Base-by-base conservation (phyloP, 2,888 invertebrate species). In the Ypsolopha scabrella region DNA sequence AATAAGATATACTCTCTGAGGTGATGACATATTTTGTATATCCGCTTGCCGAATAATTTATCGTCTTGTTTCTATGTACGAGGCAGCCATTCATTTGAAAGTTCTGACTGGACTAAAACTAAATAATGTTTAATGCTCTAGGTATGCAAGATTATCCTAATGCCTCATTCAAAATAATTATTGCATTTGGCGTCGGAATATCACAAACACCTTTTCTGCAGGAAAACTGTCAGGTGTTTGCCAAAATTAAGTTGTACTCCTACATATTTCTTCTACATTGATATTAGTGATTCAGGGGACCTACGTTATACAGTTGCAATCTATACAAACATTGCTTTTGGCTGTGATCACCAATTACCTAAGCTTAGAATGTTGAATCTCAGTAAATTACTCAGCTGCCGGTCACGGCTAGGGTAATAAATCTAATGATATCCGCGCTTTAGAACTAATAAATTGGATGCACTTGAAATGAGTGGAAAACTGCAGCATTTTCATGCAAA, bases 291-390 rank as follows among this genome's bases (percentile, higher is more conserved):
- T 72, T 77, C 76, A 77, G 67, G n/a, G 65, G 65, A 66, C 58
- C 57, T 51, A 54, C 55, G 55, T 35, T 33, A 60, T 57, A 57
- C 55, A 44, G 53, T 55, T 58, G 58, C 56, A 55, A 60, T 54
- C 59, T 62, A 62, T 61, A 59, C 57, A 61, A 62, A 63, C 65
- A 60, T 67, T 68, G 65, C 62, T 66, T 67, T 77, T 78, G 75
- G 77, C 75, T 70, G 57, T 69, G 69, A 68, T 64, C 61, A 60
- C 70, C 68, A 78, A 77, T 79, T 79, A 80, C 75, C 75, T 70
- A 43, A 64, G 68, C 69, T 67, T 65, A 59, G 71, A 70, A 75
- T 75, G 66, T 61, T 62, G 59, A 63, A 59, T 62, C 62, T 61
- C 58, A 60, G 63, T 67, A 73, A 76, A 75, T 74, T 65, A 64